Percentiles rank a stretch among this genome's conserved stretches.
Evolutionary conservation across 2,797 vertebrate species (phyloP).

Genomic region (Poeciliopsis turneri): DNA sequence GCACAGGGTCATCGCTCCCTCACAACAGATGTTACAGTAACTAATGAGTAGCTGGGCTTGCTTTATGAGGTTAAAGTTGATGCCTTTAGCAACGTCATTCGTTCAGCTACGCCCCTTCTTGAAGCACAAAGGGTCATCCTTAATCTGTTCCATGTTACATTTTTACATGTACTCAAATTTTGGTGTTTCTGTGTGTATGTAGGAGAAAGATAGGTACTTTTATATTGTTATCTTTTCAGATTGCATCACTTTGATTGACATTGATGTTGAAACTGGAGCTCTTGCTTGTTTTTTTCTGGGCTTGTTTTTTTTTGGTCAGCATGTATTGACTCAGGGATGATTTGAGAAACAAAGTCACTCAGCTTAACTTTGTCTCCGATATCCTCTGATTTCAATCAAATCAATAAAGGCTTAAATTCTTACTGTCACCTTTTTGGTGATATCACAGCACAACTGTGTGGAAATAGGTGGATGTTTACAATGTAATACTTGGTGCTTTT

Average conservation of each 20-base stretch:
- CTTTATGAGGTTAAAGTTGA: slow-evolving; percentile 87
- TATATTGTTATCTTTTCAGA: slow-evolving; percentile 41
- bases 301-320: neutral
- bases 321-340: neutral
- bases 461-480: neutral
- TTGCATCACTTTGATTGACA: slow-evolving; percentile 61
- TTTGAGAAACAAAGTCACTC: neutral
- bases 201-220: neutral
- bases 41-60: slow-evolving; percentile 82
- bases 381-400: neutral
- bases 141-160: slow-evolving; percentile 55
- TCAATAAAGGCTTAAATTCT: neutral
- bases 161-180: slow-evolving; percentile 19
- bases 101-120: slow-evolving; percentile 55
- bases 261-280: slow-evolving; percentile 39
- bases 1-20: slow-evolving; percentile 71
- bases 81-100: slow-evolving; percentile 64
- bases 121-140: slow-evolving; percentile 73
- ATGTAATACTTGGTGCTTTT: neutral
- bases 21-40: slow-evolving; percentile 84
- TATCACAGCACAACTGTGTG: neutral
- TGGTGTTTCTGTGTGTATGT: neutral
- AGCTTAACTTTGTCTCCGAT: neutral
- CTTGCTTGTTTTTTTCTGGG: neutral
- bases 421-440: neutral